Evolutionary conservation across 1,140 invertebrate species (phyloP).

Genomic region (Kradibia gibbosae): DNA sequence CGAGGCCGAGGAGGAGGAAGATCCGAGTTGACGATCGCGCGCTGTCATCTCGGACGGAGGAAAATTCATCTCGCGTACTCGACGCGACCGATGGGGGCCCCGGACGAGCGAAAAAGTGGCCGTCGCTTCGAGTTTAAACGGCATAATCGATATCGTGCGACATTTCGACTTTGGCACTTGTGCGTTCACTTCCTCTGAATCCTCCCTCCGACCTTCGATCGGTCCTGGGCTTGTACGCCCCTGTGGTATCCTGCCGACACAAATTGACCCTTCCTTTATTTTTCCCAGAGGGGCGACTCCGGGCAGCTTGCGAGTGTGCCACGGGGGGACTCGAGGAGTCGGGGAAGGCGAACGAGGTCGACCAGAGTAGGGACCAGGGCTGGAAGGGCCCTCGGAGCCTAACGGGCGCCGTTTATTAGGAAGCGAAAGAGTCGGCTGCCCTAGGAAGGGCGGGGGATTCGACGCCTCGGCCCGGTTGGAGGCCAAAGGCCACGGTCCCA

Average conservation of each 20-base stretch:
- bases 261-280: neutral
- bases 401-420: neutral
- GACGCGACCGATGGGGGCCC: neutral
- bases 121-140: slow-evolving; percentile 9
- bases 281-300: no score
- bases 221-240: no score
- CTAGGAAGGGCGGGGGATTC: no score
- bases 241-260: no score
- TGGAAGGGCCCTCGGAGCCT: neutral
- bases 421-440: neutral
- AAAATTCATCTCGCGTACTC: slow-evolving; percentile 49
- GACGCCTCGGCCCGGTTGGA: neutral
- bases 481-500: neutral
- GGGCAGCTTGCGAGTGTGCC: no score
- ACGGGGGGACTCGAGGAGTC: neutral
- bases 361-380: neutral
- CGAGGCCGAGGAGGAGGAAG: neutral
- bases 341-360: neutral
- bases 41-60: slow-evolving; percentile 13
- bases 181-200: neutral
- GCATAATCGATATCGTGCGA: slow-evolving; percentile 3
- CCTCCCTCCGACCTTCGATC: no score
- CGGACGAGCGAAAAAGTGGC: neutral
- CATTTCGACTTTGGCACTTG: neutral
- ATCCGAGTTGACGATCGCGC: neutral